These are phyloP conservation scores for Hiodon tergisus DNA, from an alignment of 2,113 vertebrate genomes.

Conservation along the genomic window DNA sequence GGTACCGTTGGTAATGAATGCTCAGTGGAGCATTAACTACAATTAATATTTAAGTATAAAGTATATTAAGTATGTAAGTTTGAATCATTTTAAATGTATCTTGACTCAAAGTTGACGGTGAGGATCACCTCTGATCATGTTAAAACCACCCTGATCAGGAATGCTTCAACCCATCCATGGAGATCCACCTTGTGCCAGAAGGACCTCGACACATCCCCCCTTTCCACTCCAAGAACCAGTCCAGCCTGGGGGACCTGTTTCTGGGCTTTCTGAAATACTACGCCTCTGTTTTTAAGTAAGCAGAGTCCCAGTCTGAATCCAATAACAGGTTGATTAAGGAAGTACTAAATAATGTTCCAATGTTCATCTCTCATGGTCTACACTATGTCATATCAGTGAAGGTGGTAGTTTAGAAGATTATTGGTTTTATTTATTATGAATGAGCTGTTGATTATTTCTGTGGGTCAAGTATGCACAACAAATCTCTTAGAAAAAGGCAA, in stretches of 20 bases:
- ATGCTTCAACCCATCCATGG: conserved; percentile 76
- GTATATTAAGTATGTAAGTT: too few species aligned
- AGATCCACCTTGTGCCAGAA: conserved; percentile 78
- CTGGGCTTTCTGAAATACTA: conserved; percentile 92
- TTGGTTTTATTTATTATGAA: too few species aligned
- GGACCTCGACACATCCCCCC: conserved; percentile 69
- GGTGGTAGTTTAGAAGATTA: too few species aligned
- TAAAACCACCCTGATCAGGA: conserved; percentile 60
- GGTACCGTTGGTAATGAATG: too few species aligned
- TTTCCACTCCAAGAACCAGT: conserved; percentile 78
- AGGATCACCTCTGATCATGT: background rate
- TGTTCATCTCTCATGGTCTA: too few species aligned
- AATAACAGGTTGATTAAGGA: background rate
- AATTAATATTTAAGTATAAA: too few species aligned
- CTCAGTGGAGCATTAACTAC: too few species aligned
- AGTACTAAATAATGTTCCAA: too few species aligned
- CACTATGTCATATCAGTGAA: too few species aligned
- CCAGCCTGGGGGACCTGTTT: conserved; percentile 82
- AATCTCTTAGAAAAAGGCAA: too few species aligned
- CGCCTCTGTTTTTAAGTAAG: conserved; percentile 86
- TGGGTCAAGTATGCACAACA: too few species aligned
- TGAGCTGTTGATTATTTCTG: too few species aligned
- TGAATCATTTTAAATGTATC: background rate
- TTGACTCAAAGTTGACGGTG: background rate
- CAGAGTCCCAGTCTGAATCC: conserved; percentile 21